Evolutionary conservation across 2,797 vertebrate genomes (phyloP), one percentile per base, ranked within the genome.

Genomic region (Streptopelia turtur): DNA sequence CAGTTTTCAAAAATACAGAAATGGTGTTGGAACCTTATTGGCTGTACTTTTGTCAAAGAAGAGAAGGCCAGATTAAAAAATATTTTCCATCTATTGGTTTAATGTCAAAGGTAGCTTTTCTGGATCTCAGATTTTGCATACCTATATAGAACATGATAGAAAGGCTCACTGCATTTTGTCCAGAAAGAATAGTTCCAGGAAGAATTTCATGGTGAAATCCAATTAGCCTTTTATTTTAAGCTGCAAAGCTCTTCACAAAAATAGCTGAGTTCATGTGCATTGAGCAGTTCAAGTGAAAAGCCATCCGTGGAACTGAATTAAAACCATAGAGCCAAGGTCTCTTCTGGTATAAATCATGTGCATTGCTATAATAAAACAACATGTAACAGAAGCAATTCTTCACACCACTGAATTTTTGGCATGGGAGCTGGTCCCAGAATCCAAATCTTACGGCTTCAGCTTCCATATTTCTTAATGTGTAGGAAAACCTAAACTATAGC

Each of bases 321-420:
- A 95, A 96, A 87, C 60, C 60, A 43, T 33, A 83, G 33, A 93
- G 45, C 53, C 61, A 85, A 89, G 88, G 88, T 83, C 78, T 92
- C 33, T 87, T 13, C 74, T 61, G 6, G 10, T 41, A 87, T 90
- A 94, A 96, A 96, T 91, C 88, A 82, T 31, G 24, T 82, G 86
- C 81, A 88, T 63, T 88, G 59, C 85, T 91, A 43, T 89, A 90
- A 93, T 93, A 94, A 93, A 96, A 5, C 81, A 95, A 95, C 78
- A 72, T 10, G 18, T 77, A 95, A 68, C 81, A 94, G 94, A 85
- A 94, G 55, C 64, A 94, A 68, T 95, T 94, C 90, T 93, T 96
- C 88, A 95, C 71, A 82, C 65, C 41, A n/a, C 45, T 92, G 88
- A 80, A 52, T 74, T 93, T 93, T 80, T 92, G 86, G 68, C 86